Evolutionary conservation across 2,888 invertebrate species (phyloP).

Genomic region (Pseudococcus viburni): DNA sequence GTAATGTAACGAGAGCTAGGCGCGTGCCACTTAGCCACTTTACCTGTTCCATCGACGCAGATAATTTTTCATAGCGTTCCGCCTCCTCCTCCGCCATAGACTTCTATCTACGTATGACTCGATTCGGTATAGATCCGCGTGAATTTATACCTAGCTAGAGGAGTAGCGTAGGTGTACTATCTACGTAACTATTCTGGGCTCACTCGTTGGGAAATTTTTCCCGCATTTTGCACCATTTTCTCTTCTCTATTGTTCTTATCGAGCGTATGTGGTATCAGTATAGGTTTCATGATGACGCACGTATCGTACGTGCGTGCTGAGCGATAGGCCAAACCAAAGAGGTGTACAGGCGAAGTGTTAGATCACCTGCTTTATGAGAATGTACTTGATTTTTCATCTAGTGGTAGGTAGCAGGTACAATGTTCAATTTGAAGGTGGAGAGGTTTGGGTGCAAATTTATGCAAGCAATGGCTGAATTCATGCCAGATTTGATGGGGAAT

Average conservation of each 20-base stretch:
- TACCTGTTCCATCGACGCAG: conserved; percentile 27
- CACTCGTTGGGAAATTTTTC: conserved; percentile 55
- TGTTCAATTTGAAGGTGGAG: too few relatives aligned
- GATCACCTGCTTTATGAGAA: too few relatives aligned
- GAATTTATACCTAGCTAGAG: neutral
- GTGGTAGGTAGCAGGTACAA: too few relatives aligned
- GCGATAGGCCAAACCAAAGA: too few relatives aligned
- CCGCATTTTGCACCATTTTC: conserved; percentile 24
- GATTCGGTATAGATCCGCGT: neutral
- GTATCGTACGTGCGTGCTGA: neutral
- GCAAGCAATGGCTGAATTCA: too few relatives aligned
- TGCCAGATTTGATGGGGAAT: too few relatives aligned
- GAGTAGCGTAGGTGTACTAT: neutral
- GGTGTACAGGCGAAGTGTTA: too few relatives aligned
- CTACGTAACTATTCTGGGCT: neutral
- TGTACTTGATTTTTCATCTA: too few relatives aligned
- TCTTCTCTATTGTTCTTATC: conserved; percentile 14
- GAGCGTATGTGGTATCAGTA: neutral
- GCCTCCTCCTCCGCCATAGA: neutral
- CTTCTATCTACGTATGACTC: neutral
- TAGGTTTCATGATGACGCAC: neutral
- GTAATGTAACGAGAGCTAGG: conserved; percentile 54
- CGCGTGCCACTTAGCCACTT: conserved; percentile 60
- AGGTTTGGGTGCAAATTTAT: too few relatives aligned
- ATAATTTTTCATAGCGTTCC: conserved; percentile 29